phyloP scores from a whole-genome alignment of 2,113 vertebrate genomes.

The Thamnophis sirtalis region DNA sequence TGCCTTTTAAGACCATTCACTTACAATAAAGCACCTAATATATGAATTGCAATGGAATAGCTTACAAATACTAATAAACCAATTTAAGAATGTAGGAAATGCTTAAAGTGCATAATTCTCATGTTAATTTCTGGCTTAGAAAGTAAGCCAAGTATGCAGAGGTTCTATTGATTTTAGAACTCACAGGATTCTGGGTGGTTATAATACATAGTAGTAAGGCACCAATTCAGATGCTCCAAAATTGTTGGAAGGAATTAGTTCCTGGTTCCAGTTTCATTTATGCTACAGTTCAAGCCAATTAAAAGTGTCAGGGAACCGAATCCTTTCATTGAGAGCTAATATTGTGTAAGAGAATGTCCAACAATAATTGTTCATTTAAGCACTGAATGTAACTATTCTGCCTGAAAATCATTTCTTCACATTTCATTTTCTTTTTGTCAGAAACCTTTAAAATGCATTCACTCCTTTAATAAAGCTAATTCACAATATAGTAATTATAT shows the following conservation, averaged over 20 bases:
- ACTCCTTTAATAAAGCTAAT: constrained; percentile 59
- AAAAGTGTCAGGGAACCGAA: constrained; percentile 36
- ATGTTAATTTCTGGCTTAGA: not conserved
- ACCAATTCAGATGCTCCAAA: constrained; percentile 18
- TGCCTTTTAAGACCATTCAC: not conserved
- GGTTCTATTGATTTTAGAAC: not conserved
- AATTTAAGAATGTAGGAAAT: not conserved
- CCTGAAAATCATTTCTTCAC: constrained; percentile 37
- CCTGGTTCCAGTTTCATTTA: constrained; percentile 48
- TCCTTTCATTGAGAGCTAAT: constrained; percentile 46
- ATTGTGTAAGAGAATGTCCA: constrained; percentile 31
- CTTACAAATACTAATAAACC: not conserved
- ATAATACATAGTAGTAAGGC: not conserved
- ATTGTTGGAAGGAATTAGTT: constrained; percentile 35
- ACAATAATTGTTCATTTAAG: constrained; percentile 49
- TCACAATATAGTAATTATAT: constrained; percentile 61
- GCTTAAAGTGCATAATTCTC: not conserved
- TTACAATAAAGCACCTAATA: not conserved
- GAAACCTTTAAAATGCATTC: constrained; percentile 53
- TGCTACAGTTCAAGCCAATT: constrained; percentile 44
- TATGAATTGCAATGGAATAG: not conserved
- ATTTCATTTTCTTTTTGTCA: constrained; percentile 47
- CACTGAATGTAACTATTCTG: constrained; percentile 33
- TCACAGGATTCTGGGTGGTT: not conserved
- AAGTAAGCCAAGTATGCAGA: not conserved